Conservation (phyloP, 2,797 vertebrate species). For the Pseudochromis fuscus region DNA sequence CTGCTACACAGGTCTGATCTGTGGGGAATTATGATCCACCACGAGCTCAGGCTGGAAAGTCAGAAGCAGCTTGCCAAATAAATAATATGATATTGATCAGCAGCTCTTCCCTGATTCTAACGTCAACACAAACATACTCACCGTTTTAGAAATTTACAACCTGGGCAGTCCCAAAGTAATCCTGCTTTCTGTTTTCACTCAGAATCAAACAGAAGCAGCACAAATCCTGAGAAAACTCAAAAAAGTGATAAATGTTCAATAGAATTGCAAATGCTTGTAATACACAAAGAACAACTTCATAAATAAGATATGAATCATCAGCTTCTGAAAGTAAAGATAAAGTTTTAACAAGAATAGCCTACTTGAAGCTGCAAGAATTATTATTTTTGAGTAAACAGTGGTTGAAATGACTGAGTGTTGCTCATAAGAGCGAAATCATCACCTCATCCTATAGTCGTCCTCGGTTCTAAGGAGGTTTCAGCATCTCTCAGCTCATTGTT, state of each 20-base stretch:
- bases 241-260: not conserved
- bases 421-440: not conserved
- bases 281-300: too few relatives aligned
- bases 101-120: slow-evolving; percentile 21
- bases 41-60: not conserved
- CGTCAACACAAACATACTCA: slow-evolving; percentile 34
- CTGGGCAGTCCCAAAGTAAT: not conserved
- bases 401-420: not conserved
- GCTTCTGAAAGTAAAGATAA: not conserved
- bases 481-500: too few relatives aligned
- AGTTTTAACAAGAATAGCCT: not conserved
- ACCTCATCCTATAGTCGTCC: not conserved
- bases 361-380: not conserved
- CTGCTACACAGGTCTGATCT: slow-evolving; percentile 19
- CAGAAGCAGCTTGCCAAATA: slow-evolving; percentile 29
- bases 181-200: not conserved
- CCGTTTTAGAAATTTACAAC: slow-evolving; percentile 15
- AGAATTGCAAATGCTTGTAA: not conserved
- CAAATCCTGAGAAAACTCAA: not conserved
- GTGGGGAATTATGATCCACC: slow-evolving; percentile 11
- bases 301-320: not conserved
- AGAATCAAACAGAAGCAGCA: not conserved
- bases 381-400: not conserved
- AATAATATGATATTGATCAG: slow-evolving; percentile 43
- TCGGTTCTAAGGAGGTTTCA: too few relatives aligned